Base-by-base conservation (phyloP, 2,113 vertebrate genomes). In the Chaetodon auriga region DNA sequence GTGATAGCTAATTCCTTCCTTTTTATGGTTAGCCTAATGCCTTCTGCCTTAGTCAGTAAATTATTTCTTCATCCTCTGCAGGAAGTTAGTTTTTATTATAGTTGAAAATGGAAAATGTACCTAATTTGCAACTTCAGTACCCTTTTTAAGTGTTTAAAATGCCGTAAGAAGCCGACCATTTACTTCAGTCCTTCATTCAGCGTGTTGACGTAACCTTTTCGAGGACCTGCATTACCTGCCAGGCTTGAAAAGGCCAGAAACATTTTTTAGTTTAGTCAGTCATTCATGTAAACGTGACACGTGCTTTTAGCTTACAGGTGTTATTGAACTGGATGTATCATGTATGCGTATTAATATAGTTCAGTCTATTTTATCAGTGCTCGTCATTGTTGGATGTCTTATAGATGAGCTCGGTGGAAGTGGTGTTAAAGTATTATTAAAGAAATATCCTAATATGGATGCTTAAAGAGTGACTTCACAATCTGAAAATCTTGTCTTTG, bases 1-100 rank as follows among this genome's bases (percentile, higher is more conserved):
- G 23, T 68, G 61, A 62, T 62, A 49, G 41, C 51, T 72, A 38
- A 51, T 58, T 18, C 25, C 25, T 63, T 48, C 69, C 79, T 82
- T 89, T 84, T 30, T 78, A 84, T 80, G 66, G 71, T 51, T 15
- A 9, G 18, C n/a, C 53, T 38, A 36, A 66, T 53, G 19, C 60
- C 46, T 49, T 36, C 23, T 62, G 25, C 41, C 18, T 77, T 65
- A 75, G 51, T 84, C 78, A 69, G 66, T 43, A n/a, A 7, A 53
- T 57, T 53, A 21, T 64, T 16, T 38, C 15, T 60, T 49, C 15
- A 35, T 38, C n/a, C 35, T 69, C 30, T 41, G 46, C 30, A 49
- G 49, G 7, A 14, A 35, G 25, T 55, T 7, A 7, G 19, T 19
- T 75, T 63, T 6, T 19, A 36, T 38, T 60, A 7, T 51, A 9